Percentiles rank a stretch among this genome's conserved stretches.
These are phyloP conservation scores for Noctilio leporinus DNA, from an alignment of 2,113 vertebrate species.

Conservation along the genomic window DNA sequence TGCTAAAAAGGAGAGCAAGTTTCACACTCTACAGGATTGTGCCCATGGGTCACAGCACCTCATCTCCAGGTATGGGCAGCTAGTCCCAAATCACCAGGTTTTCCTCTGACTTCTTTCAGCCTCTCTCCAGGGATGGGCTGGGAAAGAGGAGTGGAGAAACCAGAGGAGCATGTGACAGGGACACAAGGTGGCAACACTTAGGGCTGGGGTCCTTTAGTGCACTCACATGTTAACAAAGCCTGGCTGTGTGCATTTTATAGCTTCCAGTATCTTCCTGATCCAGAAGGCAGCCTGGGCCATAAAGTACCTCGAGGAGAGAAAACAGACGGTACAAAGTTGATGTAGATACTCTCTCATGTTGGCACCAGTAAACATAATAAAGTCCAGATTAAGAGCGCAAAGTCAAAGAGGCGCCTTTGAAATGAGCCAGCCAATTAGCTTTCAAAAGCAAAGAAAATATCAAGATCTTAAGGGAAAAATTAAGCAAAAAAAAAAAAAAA, in stretches of 20 bases:
- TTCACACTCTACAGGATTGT: neutral
- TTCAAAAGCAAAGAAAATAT: neutral
- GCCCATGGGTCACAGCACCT: neutral
- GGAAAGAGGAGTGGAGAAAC: neutral
- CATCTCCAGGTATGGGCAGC: neutral
- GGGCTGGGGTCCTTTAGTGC: neutral
- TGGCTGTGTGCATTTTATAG: constrained; percentile 61
- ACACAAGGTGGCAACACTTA: neutral
- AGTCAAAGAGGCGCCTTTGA: constrained; percentile 1
- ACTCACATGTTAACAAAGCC: constrained; percentile 35
- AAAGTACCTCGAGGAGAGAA: constrained; percentile 20
- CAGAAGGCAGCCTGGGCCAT: constrained; percentile 35
- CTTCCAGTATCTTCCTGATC: constrained; percentile 43
- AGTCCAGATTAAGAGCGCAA: constrained; percentile 2
- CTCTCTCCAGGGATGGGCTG: neutral
- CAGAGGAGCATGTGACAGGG: neutral
- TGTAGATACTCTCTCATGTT: neutral
- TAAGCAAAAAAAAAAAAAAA: neutral
- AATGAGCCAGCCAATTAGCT: neutral
- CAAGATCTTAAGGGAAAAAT: neutral
- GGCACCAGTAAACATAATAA: constrained; percentile 24
- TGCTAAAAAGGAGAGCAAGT: neutral
- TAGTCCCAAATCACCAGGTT: neutral
- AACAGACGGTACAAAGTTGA: constrained; percentile 38
- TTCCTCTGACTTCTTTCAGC: neutral